These are phyloP conservation scores for Porites rus DNA, from an alignment of 92 coral and sea anemone species.

Conservation along the genomic window DNA sequence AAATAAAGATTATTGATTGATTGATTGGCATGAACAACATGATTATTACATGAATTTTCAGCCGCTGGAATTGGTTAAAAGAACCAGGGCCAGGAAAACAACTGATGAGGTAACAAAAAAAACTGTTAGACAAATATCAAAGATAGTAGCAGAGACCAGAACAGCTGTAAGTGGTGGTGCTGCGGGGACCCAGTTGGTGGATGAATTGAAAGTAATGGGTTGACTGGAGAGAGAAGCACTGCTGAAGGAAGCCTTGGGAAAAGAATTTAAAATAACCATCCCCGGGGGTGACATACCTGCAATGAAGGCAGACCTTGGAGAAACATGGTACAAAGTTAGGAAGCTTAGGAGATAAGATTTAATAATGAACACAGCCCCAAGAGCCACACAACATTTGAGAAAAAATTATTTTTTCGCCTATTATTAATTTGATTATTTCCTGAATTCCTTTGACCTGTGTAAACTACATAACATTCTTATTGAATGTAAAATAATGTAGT, in stretches of 20 bases:
- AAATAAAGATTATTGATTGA: too few relatives aligned
- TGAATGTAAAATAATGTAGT: not conserved
- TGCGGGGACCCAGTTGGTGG: slow-evolving; percentile 27
- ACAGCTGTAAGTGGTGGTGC: slow-evolving; percentile 63
- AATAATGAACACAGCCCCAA: too few relatives aligned
- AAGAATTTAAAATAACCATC: slow-evolving; percentile 49
- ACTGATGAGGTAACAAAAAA: slow-evolving; percentile 26
- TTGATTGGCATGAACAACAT: not conserved
- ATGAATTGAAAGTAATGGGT: slow-evolving; percentile 27
- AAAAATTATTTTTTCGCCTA: not conserved
- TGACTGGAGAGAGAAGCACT: slow-evolving; percentile 28
- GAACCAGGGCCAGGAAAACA: slow-evolving; percentile 43
- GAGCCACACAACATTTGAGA: too few relatives aligned
- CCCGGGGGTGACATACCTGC: slow-evolving; percentile 53
- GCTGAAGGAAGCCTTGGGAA: slow-evolving; percentile 51
- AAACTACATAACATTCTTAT: not conserved
- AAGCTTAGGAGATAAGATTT: not conserved
- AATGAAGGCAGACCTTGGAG: slow-evolving; percentile 50
- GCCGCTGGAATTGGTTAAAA: slow-evolving; percentile 54
- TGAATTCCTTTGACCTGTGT: not conserved
- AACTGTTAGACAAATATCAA: slow-evolving; percentile 37
- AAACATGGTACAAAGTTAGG: slow-evolving; percentile 30
- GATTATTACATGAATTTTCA: slow-evolving; percentile 18
- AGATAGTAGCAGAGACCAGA: slow-evolving; percentile 37
- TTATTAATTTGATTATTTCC: not conserved